Base-by-base conservation (phyloP, 2,888 invertebrate genomes). In the Galerucella nymphaeae region DNA sequence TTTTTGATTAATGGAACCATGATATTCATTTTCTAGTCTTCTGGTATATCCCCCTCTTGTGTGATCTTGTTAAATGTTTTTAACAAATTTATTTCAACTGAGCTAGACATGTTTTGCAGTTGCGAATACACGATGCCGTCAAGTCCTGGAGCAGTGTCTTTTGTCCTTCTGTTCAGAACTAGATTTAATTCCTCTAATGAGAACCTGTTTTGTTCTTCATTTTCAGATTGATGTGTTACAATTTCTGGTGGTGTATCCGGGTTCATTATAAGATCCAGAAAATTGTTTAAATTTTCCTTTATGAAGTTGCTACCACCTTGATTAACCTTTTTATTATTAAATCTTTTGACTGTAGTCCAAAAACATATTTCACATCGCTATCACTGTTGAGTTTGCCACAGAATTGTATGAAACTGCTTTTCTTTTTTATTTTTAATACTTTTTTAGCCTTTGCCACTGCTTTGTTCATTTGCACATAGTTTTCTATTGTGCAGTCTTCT, bases 1-100 rank as follows among this genome's bases (percentile, higher is more conserved):
- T 30, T 57, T 41, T 66, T 57, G 5, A 18, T 14, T 13, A 66
- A 23, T 5, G 57, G 66, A 57, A 23, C 38, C 13, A 57, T 41
- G 2, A 66, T 66, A 23, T 66, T 30, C 2, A 6, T 55, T 57
- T 55, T 66, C 66, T 57, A 66, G 3, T 30, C 13, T 48, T 41
- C 66, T 9, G 18, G 18, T 4, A 53, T 53, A 18, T 5, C 9
- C 9, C n/a, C 4, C 9, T 18, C 16, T 18, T 18, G 10, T 13
- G 13, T 10, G 13, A 42, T 13, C 11, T 42, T 13, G 48, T 66
- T 66, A 50, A 45, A 66, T 30, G 55, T 16, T 57, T 30, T 55
- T 3, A 66, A n/a, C 11, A 66, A 30, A 13, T 18, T 18, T 6
- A 14, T 38, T 38, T 57, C 14, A 30, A 38, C 18, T 20, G 13